These are phyloP conservation scores for Volucella inanis DNA, from an alignment of 2,888 invertebrate genomes.

Conservation along the genomic window DNA sequence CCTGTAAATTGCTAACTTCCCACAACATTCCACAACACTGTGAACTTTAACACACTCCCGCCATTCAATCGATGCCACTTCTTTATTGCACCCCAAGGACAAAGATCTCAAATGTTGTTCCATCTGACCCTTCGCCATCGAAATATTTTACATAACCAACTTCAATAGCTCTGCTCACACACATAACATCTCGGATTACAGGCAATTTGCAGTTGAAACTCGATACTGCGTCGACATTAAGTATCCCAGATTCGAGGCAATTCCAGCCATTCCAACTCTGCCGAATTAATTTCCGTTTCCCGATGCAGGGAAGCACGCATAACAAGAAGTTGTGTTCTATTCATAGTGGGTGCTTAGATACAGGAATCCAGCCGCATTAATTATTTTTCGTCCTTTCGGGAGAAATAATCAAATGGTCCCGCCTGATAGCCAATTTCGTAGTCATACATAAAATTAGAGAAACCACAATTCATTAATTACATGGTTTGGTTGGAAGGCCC, in stretches of 20 bases:
- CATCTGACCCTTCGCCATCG: conserved; percentile 54
- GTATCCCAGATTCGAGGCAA: conserved; percentile 2
- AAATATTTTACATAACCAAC: conserved; percentile 40
- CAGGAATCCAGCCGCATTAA: conserved; percentile 45
- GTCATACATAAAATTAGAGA: conserved; percentile 71
- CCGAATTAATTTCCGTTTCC: conserved; percentile 11
- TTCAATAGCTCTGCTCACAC: background rate
- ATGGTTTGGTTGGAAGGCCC: conserved; percentile 8
- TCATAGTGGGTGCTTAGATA: conserved; percentile 5
- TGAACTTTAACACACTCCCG: conserved; percentile 42
- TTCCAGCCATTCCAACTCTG: background rate
- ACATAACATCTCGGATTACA: conserved; percentile 51
- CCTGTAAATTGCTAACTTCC: too few species aligned
- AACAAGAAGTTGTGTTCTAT: conserved; percentile 34
- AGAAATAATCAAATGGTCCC: conserved; percentile 71
- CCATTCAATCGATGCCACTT: conserved; percentile 64
- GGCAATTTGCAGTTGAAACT: conserved; percentile 62
- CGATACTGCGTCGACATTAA: conserved; percentile 34
- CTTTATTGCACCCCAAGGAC: conserved; percentile 58
- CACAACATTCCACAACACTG: too few species aligned
- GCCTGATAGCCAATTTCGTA: conserved; percentile 71
- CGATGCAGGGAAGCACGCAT: conserved; percentile 4
- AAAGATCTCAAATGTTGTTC: conserved; percentile 25
- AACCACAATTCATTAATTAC: conserved; percentile 74
- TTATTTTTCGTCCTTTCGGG: conserved; percentile 72